A percentile compares a stretch with the other conserved stretches of the same genome.
Evolutionary conservation across 2,797 vertebrate species (phyloP).

Genomic region (Tragopan temminckii): DNA sequence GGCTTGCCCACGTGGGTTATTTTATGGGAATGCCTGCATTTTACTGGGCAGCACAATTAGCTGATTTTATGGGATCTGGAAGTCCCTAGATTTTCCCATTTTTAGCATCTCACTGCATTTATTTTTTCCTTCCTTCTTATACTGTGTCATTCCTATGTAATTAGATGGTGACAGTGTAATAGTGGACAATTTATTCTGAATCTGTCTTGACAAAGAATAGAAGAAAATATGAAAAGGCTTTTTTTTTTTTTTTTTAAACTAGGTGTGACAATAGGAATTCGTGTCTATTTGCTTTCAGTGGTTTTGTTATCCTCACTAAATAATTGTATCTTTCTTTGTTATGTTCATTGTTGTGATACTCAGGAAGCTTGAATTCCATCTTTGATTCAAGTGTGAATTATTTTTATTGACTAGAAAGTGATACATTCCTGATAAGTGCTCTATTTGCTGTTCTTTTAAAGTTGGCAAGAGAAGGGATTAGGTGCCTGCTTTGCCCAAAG

Average conservation of each 20-base stretch:
- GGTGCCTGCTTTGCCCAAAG: neutral
- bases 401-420: neutral
- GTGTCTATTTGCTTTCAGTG: neutral
- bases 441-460: neutral
- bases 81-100: neutral
- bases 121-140: neutral
- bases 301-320: constrained; percentile 1
- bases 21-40: neutral
- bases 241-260: neutral
- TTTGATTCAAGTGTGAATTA: neutral
- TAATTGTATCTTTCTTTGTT: neutral
- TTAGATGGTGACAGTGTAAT: neutral
- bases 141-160: neutral
- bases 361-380: neutral
- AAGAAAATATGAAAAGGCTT: neutral
- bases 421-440: neutral
- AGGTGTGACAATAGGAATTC: neutral
- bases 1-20: neutral
- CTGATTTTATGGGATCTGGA: neutral
- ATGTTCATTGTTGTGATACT: neutral
- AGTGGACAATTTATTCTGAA: neutral
- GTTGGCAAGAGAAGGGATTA: neutral
- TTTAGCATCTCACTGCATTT: neutral
- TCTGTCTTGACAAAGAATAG: neutral
- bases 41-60: neutral